phyloP scores from a whole-genome alignment of 2,113 vertebrate genomes.

The Megaceryle torquata region DNA sequence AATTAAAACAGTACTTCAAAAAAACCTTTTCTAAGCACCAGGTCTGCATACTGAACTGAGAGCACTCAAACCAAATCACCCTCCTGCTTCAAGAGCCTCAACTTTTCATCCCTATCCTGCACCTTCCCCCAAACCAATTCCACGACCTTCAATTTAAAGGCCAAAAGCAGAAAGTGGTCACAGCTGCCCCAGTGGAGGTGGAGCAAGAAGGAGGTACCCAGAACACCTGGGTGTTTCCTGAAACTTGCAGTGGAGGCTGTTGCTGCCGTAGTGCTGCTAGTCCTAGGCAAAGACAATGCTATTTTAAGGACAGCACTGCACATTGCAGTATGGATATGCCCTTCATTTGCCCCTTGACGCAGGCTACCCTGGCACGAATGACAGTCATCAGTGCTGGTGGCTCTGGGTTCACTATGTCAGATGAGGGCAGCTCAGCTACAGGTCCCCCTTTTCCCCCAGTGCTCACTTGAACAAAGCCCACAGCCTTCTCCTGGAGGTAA shows the following conservation, averaged over 20 bases:
- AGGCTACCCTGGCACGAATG: not conserved
- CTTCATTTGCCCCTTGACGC: not conserved
- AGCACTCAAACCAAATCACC: accelerated
- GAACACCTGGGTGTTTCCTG: not conserved
- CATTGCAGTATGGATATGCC: accelerated
- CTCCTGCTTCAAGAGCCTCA: accelerated
- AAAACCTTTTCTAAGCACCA: not conserved
- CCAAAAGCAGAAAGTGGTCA: not conserved
- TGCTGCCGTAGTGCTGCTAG: not conserved
- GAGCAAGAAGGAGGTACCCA: accelerated
- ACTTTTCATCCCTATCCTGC: accelerated
- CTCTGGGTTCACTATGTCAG: accelerated
- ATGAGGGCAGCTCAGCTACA: accelerated
- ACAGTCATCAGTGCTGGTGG: not conserved
- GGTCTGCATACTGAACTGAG: accelerated
- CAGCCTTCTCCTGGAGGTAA: not conserved
- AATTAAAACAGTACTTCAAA: accelerated
- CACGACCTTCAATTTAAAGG: not conserved
- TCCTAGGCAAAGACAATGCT: not conserved
- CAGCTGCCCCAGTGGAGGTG: not conserved
- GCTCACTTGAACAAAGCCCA: accelerated
- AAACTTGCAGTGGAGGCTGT: not conserved
- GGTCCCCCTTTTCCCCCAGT: accelerated
- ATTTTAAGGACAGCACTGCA: not conserved
- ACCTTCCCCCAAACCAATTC: not conserved